Evolutionary conservation across 2,797 vertebrate genomes (phyloP).

Genomic region (Myiothlypis chrysogaster): DNA sequence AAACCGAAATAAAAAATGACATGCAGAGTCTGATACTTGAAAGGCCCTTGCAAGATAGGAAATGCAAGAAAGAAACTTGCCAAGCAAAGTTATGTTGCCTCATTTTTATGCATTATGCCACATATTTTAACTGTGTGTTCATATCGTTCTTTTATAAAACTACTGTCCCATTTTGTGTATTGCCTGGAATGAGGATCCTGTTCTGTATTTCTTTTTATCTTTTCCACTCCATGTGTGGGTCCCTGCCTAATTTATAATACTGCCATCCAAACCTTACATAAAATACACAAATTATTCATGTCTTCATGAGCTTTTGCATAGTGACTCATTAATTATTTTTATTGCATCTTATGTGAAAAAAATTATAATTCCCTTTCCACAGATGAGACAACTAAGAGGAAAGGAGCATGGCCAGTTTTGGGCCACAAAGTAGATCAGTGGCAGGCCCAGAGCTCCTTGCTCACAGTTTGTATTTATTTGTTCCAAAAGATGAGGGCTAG

Average conservation of each 20-base stretch:
- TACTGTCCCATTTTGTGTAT: background rate
- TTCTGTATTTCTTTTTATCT: background rate
- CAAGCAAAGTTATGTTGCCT: background rate
- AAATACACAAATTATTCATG: slow-evolving; percentile 31
- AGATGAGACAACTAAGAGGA: background rate
- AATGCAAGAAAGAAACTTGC: background rate
- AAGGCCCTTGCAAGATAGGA: background rate
- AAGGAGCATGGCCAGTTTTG: background rate
- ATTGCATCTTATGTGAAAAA: background rate
- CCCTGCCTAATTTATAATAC: background rate
- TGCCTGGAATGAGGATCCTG: background rate
- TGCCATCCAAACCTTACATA: background rate
- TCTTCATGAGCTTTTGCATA: slow-evolving; percentile 13
- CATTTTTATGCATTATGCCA: background rate
- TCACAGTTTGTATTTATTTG: background rate
- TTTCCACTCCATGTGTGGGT: background rate
- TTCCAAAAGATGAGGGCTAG: background rate
- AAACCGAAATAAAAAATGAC: background rate
- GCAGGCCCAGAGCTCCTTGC: background rate
- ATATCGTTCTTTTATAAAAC: background rate
- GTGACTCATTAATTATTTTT: slow-evolving; percentile 38
- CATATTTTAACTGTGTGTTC: background rate
- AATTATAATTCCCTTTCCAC: background rate
- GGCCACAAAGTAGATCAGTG: background rate
- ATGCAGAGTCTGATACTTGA: background rate